phyloP scores from a whole-genome alignment of 2,888 invertebrate genomes.

The Parnassius glacialis region DNA sequence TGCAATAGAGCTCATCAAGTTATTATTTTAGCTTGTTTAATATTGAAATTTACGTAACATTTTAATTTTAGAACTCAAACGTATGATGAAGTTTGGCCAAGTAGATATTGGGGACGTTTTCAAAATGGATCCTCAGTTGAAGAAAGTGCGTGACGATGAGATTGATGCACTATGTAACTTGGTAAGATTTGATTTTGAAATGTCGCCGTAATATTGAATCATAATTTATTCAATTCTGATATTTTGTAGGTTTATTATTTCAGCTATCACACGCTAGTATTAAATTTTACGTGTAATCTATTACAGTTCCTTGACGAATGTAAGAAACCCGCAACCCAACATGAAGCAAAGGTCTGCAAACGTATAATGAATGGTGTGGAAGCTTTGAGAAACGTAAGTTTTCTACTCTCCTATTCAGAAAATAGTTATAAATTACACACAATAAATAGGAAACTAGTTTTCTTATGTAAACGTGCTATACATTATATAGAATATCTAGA shows the following conservation, averaged over 20 bases:
- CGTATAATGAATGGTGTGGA: constrained; percentile 19
- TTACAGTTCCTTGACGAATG: constrained; percentile 14
- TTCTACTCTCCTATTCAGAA: constrained; percentile 23
- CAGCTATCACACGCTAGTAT: too few relatives aligned
- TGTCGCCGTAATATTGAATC: neutral
- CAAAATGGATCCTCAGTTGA: constrained; percentile 23
- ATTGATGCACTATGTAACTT: constrained; percentile 23
- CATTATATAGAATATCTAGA: too few relatives aligned
- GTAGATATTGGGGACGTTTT: constrained; percentile 22
- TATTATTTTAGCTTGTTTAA: too few relatives aligned
- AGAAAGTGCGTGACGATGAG: constrained; percentile 30
- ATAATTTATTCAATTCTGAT: too few relatives aligned
- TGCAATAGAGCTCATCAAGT: too few relatives aligned
- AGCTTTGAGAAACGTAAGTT: constrained; percentile 38
- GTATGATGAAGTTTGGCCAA: constrained; percentile 24
- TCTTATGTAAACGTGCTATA: too few relatives aligned
- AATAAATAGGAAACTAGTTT: too few relatives aligned
- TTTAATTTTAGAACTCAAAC: constrained; percentile 28
- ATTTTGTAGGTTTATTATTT: too few relatives aligned
- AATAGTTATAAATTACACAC: too few relatives aligned
- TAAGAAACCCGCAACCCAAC: neutral
- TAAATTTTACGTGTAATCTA: too few relatives aligned
- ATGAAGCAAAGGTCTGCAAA: constrained; percentile 21
- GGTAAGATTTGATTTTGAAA: constrained; percentile 24
- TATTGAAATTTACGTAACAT: neutral